phyloP scores from a whole-genome alignment of 2,888 invertebrate species.

The Ectropis crepuscularia region DNA sequence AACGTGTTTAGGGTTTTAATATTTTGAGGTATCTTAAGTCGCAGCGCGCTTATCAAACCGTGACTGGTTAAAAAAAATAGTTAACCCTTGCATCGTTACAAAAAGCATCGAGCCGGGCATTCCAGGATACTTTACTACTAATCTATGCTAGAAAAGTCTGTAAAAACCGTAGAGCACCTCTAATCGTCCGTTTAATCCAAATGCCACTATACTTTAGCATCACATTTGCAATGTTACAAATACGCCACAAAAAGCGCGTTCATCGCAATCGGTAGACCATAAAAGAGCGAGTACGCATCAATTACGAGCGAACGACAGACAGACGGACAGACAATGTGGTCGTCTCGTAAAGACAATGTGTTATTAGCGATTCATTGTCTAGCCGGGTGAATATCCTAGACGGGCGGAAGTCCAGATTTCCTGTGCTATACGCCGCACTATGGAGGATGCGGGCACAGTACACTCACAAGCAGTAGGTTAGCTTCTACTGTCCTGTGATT shows the following conservation, averaged over 20 bases:
- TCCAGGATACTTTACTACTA: slow-evolving; percentile 21
- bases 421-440: slow-evolving; percentile 63
- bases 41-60: slow-evolving; percentile 1
- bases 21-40: slow-evolving; percentile 9
- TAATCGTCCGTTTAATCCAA: slow-evolving; percentile 32
- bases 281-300: slow-evolving; percentile 65
- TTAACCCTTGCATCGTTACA: slow-evolving; percentile 6
- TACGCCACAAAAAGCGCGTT: slow-evolving; percentile 39
- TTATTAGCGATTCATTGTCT: slow-evolving; percentile 74
- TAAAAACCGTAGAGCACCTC: slow-evolving; percentile 8
- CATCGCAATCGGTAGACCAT: slow-evolving; percentile 67
- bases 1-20: slow-evolving; percentile 27
- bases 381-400: slow-evolving; percentile 79
- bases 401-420: slow-evolving; percentile 80
- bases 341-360: slow-evolving; percentile 55
- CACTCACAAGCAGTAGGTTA: slow-evolving; percentile 15
- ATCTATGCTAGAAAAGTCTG: slow-evolving; percentile 19
- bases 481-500: too few relatives aligned
- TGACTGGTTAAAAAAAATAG: slow-evolving; percentile 1
- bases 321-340: slow-evolving; percentile 43
- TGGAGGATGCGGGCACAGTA: slow-evolving; percentile 34
- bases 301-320: slow-evolving; percentile 63
- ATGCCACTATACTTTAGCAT: slow-evolving; percentile 28
- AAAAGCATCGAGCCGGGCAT: slow-evolving; percentile 4
- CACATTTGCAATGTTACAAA: slow-evolving; percentile 25